Conservation (phyloP, 2,797 vertebrate genomes). For the Scleropages formosus region DNA sequence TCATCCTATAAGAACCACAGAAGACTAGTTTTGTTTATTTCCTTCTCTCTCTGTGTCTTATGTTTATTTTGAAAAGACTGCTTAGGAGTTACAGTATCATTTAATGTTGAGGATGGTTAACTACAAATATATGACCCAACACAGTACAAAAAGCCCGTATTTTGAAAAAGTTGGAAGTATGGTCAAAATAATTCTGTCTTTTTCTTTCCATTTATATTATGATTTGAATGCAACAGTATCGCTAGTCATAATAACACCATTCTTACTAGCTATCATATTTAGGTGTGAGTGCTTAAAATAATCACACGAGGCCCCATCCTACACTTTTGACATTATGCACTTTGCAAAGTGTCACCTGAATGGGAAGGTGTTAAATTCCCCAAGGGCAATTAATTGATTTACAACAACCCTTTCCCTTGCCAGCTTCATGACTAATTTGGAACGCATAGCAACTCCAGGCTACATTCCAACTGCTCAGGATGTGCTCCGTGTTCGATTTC, state of each 20-base stretch:
- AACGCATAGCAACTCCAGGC: conserved; percentile 80
- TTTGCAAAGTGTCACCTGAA: background rate
- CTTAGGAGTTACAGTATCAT: background rate
- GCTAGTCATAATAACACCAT: no score
- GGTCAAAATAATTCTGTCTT: no score
- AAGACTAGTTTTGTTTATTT: no score
- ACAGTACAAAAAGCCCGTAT: no score
- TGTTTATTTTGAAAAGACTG: background rate
- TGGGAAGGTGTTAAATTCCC: background rate
- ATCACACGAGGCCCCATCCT: background rate
- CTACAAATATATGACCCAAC: no score
- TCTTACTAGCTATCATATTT: no score
- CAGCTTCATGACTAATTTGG: conserved; percentile 88
- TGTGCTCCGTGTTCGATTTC: conserved; percentile 90
- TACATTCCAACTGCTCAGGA: conserved; percentile 95
- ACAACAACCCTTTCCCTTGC: conserved; percentile 8
- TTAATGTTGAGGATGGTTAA: background rate
- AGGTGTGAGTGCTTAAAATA: background rate
- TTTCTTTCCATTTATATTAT: no score
- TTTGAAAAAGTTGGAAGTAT: no score
- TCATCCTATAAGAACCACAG: no score
- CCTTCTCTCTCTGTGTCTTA: background rate
- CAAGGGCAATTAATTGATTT: no score
- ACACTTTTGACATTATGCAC: no score
- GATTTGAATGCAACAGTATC: background rate